Evolutionary conservation across 2,113 vertebrate genomes (phyloP), one percentile per base, ranked within the genome.

Genomic region (Nansenia antarctica): DNA sequence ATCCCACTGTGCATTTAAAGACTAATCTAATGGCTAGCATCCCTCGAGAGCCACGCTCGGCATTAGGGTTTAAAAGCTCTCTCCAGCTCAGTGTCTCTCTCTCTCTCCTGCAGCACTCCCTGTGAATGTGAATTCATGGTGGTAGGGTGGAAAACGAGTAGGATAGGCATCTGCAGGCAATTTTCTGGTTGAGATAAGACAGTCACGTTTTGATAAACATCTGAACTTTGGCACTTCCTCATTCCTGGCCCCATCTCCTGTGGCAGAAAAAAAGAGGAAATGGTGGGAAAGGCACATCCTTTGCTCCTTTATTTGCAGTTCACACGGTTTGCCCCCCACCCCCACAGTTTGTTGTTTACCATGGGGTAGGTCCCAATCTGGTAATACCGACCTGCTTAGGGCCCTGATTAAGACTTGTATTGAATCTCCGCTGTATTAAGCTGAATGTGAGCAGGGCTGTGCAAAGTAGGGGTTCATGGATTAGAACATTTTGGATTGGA

Each of bases 161-260:
- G 39, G 39, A 3, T 18, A 53, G 49, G 29, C 35, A 65, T 55
- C 39, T 8, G 20, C 29, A 15, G 3, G n/a, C 65, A 53, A 45
- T 42, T 65, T 35, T 62, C 32, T 53, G 27, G 37, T 47, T 65
- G 20, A 32, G 29, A 42, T 42, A 42, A 15, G 12, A 18, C 35
- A 26, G 3, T n/a, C n/a, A 55, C 65, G 71, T 65, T 30, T 49
- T 55, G 76, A 85, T 83, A 72, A 47, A 52, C 72, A 55, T 85
- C 74, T 89, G 72, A 78, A 85, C 87, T 81, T 84, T 89, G 62
- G 62, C 39, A 86, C 84, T 89, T 91, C 82, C 84, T 83, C 64
- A 65, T 86, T 80, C 47, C 71, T 37, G 82, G 35, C 55, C 70
- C 55, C 2, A 24, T 84, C 70, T 84, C 57, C 64, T 62, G 65